Base-by-base conservation (phyloP, 1,140 invertebrate genomes). In the Hylyphantes graminicola region DNA sequence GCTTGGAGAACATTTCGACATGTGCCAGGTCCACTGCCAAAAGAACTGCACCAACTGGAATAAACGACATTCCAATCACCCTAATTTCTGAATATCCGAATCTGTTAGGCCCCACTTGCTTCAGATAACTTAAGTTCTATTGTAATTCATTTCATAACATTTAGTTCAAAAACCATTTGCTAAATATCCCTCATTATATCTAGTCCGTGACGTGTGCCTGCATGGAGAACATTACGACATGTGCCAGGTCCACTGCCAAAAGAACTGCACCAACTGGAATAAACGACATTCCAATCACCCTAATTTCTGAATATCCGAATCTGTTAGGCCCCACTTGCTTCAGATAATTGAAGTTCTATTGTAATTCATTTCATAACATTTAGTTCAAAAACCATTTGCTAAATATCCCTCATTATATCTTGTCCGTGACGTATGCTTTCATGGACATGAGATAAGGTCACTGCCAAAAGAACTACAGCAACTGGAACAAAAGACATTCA, bases 401-500 rank as follows among this genome's bases (percentile, higher is more conserved):
- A 8, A 17, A 8, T 5, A 0, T 11, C 12, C 13, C 59, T 61
- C 7, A 61, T 61, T 15, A 61, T 15, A 15, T 13, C 12, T 15
- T 0, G 7, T 61, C 13, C 13, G 9, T 61, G 17, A 67, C 21
- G 19, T 3, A 51, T 72, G 68, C 12, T 13, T 7, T 17, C 3
- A 3, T 9, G 68, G 48, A n/a, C n/a, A n/a, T 7, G 12, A 53
- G 68, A 2, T 7, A 72, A 5, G 48, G 7, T 3, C 51, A 73
- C 53, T 73, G 70, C 50, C 5, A 73, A 9, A 73, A 73, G 9
- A 55, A 73, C 55, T 73, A 51, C 70, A 54, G 50, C 1, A 73
- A 73, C 15, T 73, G 48, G 70, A 51, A 19, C 19, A 8, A 7
- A 12, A n/a, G n/a, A n/a, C n/a, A n/a, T n/a, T n/a, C n/a, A n/a